phyloP scores from a whole-genome alignment of 2,888 invertebrate species.

The Trachelus troglodyta region DNA sequence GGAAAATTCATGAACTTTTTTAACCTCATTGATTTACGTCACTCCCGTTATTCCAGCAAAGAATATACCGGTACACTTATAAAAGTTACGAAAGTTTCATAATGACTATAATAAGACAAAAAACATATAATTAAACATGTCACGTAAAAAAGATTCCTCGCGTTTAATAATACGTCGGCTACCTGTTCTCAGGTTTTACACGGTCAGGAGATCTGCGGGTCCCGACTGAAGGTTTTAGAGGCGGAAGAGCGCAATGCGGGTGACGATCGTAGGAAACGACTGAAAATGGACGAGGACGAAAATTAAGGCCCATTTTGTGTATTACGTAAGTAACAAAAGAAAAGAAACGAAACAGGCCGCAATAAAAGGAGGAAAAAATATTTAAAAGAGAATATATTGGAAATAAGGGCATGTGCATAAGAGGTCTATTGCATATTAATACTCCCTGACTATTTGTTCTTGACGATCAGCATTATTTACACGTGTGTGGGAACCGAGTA shows the following conservation, averaged over 20 bases:
- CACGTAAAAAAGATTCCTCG: background rate
- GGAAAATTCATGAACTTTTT: background rate
- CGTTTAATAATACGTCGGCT: background rate
- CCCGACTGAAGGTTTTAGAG: conserved; percentile 87
- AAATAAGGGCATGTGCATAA: background rate
- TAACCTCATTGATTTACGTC: background rate
- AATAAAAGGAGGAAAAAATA: conserved; percentile 9
- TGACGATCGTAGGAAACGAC: conserved; percentile 62
- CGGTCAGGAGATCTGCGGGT: conserved; percentile 88
- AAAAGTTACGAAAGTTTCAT: background rate
- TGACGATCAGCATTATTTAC: conserved; percentile 30
- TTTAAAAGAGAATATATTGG: background rate
- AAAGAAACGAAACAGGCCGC: conserved; percentile 14
- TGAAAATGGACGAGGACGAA: conserved; percentile 63
- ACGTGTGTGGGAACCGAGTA: conserved; percentile 22
- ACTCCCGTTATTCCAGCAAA: conserved; percentile 8
- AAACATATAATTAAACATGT: background rate
- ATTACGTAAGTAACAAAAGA: conserved; percentile 56
- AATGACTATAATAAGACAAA: background rate
- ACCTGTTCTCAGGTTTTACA: conserved; percentile 71
- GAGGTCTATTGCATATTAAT: conserved; percentile 21
- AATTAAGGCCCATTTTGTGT: conserved; percentile 51
- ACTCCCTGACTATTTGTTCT: conserved; percentile 42
- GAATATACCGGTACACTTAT: background rate
- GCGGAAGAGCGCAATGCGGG: conserved; percentile 78